Evolutionary conservation across 2,888 invertebrate species (phyloP), one percentile per base, ranked within the genome.

Genomic region (Rhamphomyia laevipes): DNA sequence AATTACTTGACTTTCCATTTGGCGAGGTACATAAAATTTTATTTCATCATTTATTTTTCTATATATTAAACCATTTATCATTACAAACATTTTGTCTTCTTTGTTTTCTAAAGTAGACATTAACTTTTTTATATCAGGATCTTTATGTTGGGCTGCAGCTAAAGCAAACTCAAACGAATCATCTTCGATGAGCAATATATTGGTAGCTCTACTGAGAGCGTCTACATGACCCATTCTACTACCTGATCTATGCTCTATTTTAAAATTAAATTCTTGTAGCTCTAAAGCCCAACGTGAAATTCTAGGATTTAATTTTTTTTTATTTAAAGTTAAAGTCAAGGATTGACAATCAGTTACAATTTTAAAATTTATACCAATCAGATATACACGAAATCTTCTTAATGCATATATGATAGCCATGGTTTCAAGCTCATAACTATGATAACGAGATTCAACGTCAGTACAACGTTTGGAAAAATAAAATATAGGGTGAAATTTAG

Each of bases 191-290:
- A 47, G 37, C 27, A 52, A 37, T 21, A 54, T 48, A 21, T 48
- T n/a, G n/a, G n/a, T n/a, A n/a, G n/a, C 38, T 30, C 59, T 47
- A 46, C 61, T 63, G 16, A 63, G 46, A 7, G 61, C 59, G 50
- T 63, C 60, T 1, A 59, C 61, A 52, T 64, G 62, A 17, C 37
- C 40, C 64, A 63, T 64, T 40, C 51, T 52, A n/a, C n/a, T n/a
- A n/a, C n/a, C n/a, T 44, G 51, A 35, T 18, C 56, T 33, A 52
- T 58, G 57, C 45, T 56, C 54, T 12, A 58, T 51, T 16, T 16
- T 23, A 51, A 56, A 56, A 48, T 56, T 49, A 35, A 47, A 58
- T 18, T 52, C 53, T 47, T 56, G 51, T 1, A 58, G 27, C 44
- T 56, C 49, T 38, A 58, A 47, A 2, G 53, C 57, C 58, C 56